These are phyloP conservation scores for Eupithecia vulgata DNA, from an alignment of 2,888 invertebrate species.

Conservation along the genomic window DNA sequence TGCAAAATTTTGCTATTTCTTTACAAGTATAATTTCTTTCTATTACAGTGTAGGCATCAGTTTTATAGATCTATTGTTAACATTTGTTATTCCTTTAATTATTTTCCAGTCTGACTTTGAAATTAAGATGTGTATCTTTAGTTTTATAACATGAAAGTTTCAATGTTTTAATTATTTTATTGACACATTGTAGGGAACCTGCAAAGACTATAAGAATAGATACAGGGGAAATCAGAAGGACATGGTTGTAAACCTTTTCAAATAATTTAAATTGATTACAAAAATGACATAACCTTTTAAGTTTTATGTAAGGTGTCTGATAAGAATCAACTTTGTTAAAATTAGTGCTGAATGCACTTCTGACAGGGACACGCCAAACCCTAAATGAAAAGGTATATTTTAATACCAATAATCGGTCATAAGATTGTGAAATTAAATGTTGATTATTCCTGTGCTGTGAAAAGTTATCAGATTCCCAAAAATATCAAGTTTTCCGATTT, in stretches of 20 bases:
- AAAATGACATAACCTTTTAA: constrained; percentile 60
- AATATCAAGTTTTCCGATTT: constrained; percentile 12
- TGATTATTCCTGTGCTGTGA: constrained; percentile 10
- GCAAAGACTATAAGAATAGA: constrained; percentile 51
- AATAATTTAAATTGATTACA: constrained; percentile 47
- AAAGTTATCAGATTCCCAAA: constrained; percentile 6
- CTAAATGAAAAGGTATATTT: constrained; percentile 16
- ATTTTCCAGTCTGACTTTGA: constrained; percentile 52
- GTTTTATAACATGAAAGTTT: constrained; percentile 48
- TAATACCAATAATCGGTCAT: constrained; percentile 11
- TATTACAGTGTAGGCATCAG: constrained; percentile 59
- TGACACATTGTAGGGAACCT: constrained; percentile 46
- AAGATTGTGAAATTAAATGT: constrained; percentile 23
- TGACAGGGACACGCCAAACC: constrained; percentile 38
- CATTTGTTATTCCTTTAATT: constrained; percentile 54
- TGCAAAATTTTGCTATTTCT: constrained; percentile 75
- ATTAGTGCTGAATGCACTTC: constrained; percentile 45
- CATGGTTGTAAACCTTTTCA: constrained; percentile 48
- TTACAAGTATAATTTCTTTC: constrained; percentile 65
- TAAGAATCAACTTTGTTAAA: constrained; percentile 64
- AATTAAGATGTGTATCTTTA: constrained; percentile 49
- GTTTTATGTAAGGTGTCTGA: constrained; percentile 57
- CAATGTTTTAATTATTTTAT: constrained; percentile 38
- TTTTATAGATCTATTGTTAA: constrained; percentile 57
- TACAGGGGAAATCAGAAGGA: constrained; percentile 58